Evolutionary conservation across 2,888 invertebrate species (phyloP), one percentile per base, ranked within the genome.

Genomic region (Macrosoma leucophasiata): DNA sequence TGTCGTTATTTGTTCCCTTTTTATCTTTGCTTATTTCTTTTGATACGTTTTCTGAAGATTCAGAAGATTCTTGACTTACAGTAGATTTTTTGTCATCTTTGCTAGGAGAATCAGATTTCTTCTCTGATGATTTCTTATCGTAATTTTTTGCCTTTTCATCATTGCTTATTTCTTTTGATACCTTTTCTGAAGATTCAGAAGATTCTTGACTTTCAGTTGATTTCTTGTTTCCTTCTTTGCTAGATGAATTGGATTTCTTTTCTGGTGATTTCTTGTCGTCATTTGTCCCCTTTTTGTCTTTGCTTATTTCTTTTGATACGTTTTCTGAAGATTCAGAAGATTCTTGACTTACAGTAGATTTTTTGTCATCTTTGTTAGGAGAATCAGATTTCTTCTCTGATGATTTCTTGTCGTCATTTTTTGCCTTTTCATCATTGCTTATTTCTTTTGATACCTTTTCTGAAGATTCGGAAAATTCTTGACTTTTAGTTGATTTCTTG

Each of bases 81-180:
- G n/a, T n/a, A n/a, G n/a, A n/a, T n/a, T n/a, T n/a, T n/a, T n/a
- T n/a, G n/a, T n/a, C n/a, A n/a, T n/a, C n/a, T n/a, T n/a, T n/a
- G n/a, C n/a, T n/a, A n/a, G n/a, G n/a, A n/a, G n/a, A n/a, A n/a
- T n/a, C n/a, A n/a, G n/a, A n/a, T n/a, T n/a, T n/a, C n/a, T 21
- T n/a, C 25, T 46, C 42, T 9, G 50, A 23, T 34, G 40, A 40
- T 19, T 39, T 50, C 24, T 42, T 43, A 12, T 4, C 7, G 5
- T 14, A 7, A 29, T 18, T 17, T 9, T 14, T 14, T 3, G 4
- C 11, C 7, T 6, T 3, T 7, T 12, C 6, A 17, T 27, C 27
- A 18, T 11, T 15, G 8, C 9, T 17, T 2, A 27, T 6, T 12
- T 18, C 27, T n/a, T n/a, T n/a, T 27, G 17, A 12, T 12, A 11